A percentile compares a stretch with the other conserved stretches of the same genome.
Conservation (phyloP, 2,888 invertebrate species). For the Epinotia brunnichana region DNA sequence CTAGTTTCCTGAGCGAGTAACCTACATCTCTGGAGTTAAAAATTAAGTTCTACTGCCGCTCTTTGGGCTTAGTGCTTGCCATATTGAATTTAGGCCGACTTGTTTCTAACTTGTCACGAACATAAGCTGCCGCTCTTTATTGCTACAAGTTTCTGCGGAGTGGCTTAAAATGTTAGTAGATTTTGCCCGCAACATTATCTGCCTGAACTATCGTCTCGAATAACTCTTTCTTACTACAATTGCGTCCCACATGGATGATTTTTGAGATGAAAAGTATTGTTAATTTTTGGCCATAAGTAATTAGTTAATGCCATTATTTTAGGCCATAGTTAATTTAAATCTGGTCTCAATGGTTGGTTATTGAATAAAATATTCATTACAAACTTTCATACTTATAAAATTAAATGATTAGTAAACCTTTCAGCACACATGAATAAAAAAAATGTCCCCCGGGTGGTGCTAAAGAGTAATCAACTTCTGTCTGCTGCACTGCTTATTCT, state of each 20-base stretch:
- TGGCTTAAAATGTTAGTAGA: not conserved
- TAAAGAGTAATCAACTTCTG: too few species aligned
- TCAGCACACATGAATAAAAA: too few species aligned
- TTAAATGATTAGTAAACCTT: too few species aligned
- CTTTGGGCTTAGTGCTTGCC: constrained; percentile 20
- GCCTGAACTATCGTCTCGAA: not conserved
- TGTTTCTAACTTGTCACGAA: not conserved
- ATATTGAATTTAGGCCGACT: constrained; percentile 18
- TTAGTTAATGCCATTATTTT: too few species aligned
- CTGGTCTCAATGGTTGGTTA: too few species aligned
- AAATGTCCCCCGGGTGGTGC: too few species aligned
- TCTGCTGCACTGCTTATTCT: too few species aligned
- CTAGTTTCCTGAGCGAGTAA: constrained; percentile 19
- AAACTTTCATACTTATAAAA: too few species aligned
- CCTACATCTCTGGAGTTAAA: constrained; percentile 25
- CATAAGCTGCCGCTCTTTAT: not conserved
- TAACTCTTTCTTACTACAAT: not conserved
- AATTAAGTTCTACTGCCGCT: constrained; percentile 21
- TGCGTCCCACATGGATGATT: not conserved
- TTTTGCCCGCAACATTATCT: not conserved
- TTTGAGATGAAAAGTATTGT: not conserved
- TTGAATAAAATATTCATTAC: too few species aligned
- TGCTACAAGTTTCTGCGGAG: not conserved
- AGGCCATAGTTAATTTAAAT: too few species aligned
- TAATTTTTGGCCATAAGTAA: too few species aligned